Base-by-base conservation (phyloP, 2,888 invertebrate species). In the Cantharis flavilabris region DNA sequence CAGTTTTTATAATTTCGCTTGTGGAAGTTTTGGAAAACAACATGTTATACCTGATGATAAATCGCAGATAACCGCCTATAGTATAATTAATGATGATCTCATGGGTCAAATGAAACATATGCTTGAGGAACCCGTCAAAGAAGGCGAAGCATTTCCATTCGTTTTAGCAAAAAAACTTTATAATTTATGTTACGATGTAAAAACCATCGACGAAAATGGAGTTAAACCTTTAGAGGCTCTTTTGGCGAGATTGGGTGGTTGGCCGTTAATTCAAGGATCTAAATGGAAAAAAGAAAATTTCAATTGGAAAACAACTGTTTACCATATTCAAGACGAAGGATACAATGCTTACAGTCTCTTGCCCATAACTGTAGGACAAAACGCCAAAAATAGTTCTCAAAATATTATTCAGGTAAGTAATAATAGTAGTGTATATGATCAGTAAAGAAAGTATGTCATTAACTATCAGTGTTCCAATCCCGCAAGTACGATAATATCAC, bases 281-380 rank as follows among this genome's bases (percentile, higher is more conserved):
- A 81, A 86, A 0, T 97, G 97, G 97, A 91, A 93, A 81, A 92
- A 92, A 4, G 87, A 87, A 0, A 87, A 89, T 13, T 97, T 96
- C 90, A 91, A 92, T 80, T 97, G 97, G 97, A 93, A 93, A 83
- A 90, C 94, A 81, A 93, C 95, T 0, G 94, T 96, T 9, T 96
- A 95, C 89, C 93, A 92, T 79, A 96, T 96, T 89, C 91, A 96
- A 63, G 88, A 90, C 72, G 89, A 92, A 71, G 97, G 97, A 2
- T 96, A 96, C 88, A 96, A 95, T 80, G 94, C 96, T 78, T 96
- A 97, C 88, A 96, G 96, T 86, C 94, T 97, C 87, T 91, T 97
- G 62, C 97, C 97, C 86, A 96, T 97, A 87, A 96, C 96, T 69
- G 94, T 97, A 84, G 94, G 94, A 30, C 94, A 95, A 7, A 97